phyloP scores from a whole-genome alignment of 2,888 invertebrate species.

The Melanargia galathea region DNA sequence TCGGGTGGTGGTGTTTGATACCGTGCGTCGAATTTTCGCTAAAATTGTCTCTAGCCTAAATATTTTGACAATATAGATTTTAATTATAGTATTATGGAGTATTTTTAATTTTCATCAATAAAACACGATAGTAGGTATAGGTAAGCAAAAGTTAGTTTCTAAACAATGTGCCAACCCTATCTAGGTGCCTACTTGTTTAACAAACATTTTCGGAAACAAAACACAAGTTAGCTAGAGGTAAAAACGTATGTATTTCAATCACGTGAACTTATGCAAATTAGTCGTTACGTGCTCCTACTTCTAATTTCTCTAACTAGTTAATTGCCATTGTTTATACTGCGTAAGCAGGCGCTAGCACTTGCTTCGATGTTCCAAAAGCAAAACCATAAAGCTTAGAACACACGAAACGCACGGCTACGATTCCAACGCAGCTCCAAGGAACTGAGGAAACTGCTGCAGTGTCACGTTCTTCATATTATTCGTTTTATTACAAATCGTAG shows the following conservation, averaged over 20 bases:
- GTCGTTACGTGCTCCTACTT: conserved; percentile 58
- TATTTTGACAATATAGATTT: too few relatives aligned
- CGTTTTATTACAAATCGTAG: too few relatives aligned
- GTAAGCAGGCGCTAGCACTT: conserved; percentile 11
- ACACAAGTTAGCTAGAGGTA: conserved; percentile 35
- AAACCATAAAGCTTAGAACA: conserved; percentile 15
- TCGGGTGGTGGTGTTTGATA: too few relatives aligned
- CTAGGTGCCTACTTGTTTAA: conserved; percentile 31
- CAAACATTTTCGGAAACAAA: conserved; percentile 45
- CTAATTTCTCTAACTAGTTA: conserved; percentile 46
- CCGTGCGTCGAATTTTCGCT: too few relatives aligned
- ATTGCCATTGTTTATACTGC: conserved; percentile 37
- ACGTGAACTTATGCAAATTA: conserved; percentile 64
- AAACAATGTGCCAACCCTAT: conserved; percentile 1
- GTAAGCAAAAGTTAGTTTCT: too few relatives aligned
- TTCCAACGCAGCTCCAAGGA: too few relatives aligned
- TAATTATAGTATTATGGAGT: too few relatives aligned
- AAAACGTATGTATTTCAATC: conserved; percentile 55
- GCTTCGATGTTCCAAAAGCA: conserved; percentile 28
- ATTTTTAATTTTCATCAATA: too few relatives aligned
- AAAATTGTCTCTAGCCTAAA: too few relatives aligned
- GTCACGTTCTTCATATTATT: too few relatives aligned
- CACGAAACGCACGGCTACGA: not conserved
- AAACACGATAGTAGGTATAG: too few relatives aligned
- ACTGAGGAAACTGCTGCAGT: too few relatives aligned